A percentile compares a stretch with the other conserved stretches of the same genome.
Evolutionary conservation across 2,113 vertebrate genomes (phyloP).

Genomic region (Entelurus aequoreus): DNA sequence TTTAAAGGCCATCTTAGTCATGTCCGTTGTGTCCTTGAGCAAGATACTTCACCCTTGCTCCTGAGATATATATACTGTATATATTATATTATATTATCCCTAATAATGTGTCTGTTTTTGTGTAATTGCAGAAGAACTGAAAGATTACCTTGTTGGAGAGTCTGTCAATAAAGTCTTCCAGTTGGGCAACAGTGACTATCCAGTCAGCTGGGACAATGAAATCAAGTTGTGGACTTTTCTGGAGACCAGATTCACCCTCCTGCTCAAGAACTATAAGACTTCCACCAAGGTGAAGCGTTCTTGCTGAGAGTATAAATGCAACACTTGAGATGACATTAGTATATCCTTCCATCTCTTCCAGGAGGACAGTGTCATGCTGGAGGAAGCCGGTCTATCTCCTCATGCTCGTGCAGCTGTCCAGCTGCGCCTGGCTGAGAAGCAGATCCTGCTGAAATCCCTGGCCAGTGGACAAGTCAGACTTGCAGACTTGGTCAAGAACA

Average conservation of each 20-base stretch:
- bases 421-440: slow-evolving; percentile 89
- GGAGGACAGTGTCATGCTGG: slow-evolving; percentile 82
- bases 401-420: slow-evolving; percentile 82
- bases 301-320: not conserved
- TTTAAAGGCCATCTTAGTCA: too few relatives aligned
- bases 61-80: too few relatives aligned
- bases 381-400: slow-evolving; percentile 75
- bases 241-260: slow-evolving; percentile 88
- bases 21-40: too few relatives aligned
- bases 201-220: slow-evolving; percentile 97
- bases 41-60: too few relatives aligned
- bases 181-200: slow-evolving; percentile 89
- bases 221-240: slow-evolving; percentile 97
- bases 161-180: slow-evolving; percentile 94
- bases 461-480: slow-evolving; percentile 76
- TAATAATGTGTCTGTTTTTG: not conserved
- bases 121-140: slow-evolving; percentile 83
- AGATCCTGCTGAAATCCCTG: slow-evolving; percentile 85
- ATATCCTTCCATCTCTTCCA: slow-evolving; percentile 36
- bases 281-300: slow-evolving; percentile 56
- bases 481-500: slow-evolving; percentile 76
- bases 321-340: not conserved
- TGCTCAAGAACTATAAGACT: slow-evolving; percentile 94
- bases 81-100: too few relatives aligned
- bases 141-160: slow-evolving; percentile 85